phyloP scores from a whole-genome alignment of 2,888 invertebrate species.

The Athalia cordata region DNA sequence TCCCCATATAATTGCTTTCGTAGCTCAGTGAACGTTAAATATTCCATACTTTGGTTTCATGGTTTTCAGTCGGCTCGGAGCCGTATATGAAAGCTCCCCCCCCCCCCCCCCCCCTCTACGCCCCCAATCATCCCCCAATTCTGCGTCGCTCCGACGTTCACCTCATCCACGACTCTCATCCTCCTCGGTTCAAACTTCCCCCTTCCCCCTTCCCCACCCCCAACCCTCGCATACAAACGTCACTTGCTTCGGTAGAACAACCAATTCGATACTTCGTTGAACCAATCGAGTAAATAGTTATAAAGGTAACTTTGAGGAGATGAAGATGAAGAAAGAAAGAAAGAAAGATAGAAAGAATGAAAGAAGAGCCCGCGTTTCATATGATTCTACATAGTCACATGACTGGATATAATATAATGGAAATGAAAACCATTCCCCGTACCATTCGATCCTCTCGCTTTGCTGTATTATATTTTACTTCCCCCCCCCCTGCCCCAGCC shows the following conservation, averaged over 20 bases:
- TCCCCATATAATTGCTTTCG: slow-evolving; percentile 73
- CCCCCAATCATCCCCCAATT: neutral
- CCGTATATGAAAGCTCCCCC: slow-evolving; percentile 26
- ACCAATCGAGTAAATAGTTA: slow-evolving; percentile 40
- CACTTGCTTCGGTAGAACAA: slow-evolving; percentile 14
- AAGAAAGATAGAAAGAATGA: neutral
- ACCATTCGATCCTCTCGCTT: no score
- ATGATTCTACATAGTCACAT: no score
- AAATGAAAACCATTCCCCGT: no score
- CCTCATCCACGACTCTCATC: no score
- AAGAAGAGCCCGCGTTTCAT: no score
- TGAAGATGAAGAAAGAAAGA: neutral
- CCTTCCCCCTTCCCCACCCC: neutral
- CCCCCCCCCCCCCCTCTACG: neutral
- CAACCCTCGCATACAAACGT: slow-evolving; percentile 21
- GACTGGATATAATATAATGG: no score
- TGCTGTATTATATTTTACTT: no score
- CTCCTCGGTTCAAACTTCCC: no score
- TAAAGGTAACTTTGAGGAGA: neutral
- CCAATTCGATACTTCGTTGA: slow-evolving; percentile 42
- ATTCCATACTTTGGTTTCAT: slow-evolving; percentile 69
- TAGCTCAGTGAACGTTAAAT: slow-evolving; percentile 73
- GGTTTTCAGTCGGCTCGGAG: slow-evolving; percentile 29
- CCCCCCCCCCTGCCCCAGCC: no score
- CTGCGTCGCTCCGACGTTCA: neutral